Conservation (phyloP, 2,797 vertebrate species). For the Lacerta viridis region DNA sequence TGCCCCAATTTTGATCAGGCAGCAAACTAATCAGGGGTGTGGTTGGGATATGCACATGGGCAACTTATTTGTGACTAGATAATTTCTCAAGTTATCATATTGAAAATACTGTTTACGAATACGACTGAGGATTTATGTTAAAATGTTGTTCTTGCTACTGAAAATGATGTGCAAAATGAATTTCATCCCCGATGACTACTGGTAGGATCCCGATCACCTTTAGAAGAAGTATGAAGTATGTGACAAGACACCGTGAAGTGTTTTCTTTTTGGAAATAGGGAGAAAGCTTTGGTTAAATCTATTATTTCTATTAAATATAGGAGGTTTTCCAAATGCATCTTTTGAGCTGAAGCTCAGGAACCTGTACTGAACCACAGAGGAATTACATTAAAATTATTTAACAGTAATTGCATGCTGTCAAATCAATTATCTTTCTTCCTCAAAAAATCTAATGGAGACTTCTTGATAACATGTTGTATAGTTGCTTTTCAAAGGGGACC, state of each 20-base stretch:
- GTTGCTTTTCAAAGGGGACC: slow-evolving; percentile 5
- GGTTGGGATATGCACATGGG: neutral
- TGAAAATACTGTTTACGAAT: neutral
- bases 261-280: neutral
- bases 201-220: neutral
- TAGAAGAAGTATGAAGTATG: neutral
- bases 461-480: neutral
- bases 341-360: neutral
- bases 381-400: neutral
- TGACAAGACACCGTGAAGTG: neutral
- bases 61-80: neutral
- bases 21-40: neutral
- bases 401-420: neutral
- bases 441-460: neutral
- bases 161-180: neutral
- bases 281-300: neutral
- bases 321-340: neutral
- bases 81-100: neutral
- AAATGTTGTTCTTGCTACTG: neutral
- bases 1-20: neutral
- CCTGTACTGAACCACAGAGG: neutral
- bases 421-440: neutral
- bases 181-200: neutral
- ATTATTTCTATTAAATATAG: neutral
- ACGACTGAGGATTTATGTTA: no score